phyloP scores from a whole-genome alignment of 1,140 invertebrate genomes.

The Caerostris extrusa region DNA sequence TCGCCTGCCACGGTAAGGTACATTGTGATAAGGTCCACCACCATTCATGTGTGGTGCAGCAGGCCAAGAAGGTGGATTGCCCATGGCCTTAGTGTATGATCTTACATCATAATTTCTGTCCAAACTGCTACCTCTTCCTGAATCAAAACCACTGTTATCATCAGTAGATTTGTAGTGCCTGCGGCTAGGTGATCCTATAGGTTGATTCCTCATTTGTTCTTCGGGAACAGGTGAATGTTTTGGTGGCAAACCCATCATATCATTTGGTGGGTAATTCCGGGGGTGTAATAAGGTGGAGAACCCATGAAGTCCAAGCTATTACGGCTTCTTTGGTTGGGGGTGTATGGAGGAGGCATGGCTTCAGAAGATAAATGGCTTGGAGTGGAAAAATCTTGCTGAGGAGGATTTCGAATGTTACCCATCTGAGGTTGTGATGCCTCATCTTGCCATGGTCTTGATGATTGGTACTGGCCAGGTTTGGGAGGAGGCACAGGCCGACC shows the following conservation, averaged over 20 bases:
- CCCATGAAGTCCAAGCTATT: slow-evolving; percentile 73
- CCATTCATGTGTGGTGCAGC: slow-evolving; percentile 68
- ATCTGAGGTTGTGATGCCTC: slow-evolving; percentile 23
- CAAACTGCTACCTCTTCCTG: slow-evolving; percentile 83
- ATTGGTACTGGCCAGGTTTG: slow-evolving; percentile 78
- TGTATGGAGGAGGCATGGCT: slow-evolving; percentile 64
- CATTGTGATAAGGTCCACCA: slow-evolving; percentile 78
- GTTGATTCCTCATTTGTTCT: neutral
- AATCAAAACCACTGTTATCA: slow-evolving; percentile 81
- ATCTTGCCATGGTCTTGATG: slow-evolving; percentile 51
- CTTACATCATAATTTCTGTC: slow-evolving; percentile 78
- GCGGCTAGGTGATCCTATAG: slow-evolving; percentile 34
- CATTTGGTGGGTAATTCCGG: slow-evolving; percentile 58
- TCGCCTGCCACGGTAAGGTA: slow-evolving; percentile 74
- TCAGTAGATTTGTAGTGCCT: slow-evolving; percentile 75
- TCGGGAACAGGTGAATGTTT: slow-evolving; percentile 41
- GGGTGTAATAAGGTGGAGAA: slow-evolving; percentile 67
- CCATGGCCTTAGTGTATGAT: slow-evolving; percentile 53
- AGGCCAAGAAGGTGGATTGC: slow-evolving; percentile 55
- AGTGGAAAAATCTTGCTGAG: slow-evolving; percentile 23
- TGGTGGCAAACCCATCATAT: slow-evolving; percentile 45
- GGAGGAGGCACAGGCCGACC: slow-evolving; percentile 78
- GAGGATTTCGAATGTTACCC: neutral
- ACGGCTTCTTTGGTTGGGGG: slow-evolving; percentile 68
- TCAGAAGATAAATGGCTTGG: slow-evolving; percentile 58